Evolutionary conservation across 64 coral and sea anemone species (phyloP).

Genomic region (Exaiptasia diaphana): DNA sequence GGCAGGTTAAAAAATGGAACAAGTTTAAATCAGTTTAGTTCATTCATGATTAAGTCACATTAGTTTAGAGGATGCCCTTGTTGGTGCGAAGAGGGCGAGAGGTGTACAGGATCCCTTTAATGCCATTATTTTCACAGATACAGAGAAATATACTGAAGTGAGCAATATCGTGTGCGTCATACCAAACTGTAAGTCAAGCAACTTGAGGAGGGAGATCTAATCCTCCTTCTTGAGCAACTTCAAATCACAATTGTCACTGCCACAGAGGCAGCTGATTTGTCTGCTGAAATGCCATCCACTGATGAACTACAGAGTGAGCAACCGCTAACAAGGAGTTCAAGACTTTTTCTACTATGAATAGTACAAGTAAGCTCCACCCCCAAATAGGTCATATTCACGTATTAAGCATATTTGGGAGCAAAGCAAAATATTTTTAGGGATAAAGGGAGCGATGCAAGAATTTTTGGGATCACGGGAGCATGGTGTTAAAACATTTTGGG

Average conservation of each 20-base stretch:
- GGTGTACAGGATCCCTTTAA: constrained; percentile 29
- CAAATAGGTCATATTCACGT: too few species aligned
- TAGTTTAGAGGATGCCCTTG: constrained; percentile 24
- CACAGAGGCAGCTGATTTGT: constrained; percentile 47
- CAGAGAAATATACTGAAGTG: constrained; percentile 20
- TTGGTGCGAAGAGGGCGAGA: constrained; percentile 34
- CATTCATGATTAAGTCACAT: too few species aligned
- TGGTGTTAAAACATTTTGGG: too few species aligned
- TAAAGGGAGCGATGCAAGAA: too few species aligned
- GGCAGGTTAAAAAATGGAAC: too few species aligned
- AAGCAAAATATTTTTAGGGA: too few species aligned
- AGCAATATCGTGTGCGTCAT: constrained; percentile 33
- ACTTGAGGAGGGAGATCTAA: constrained; percentile 32
- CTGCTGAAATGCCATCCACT: constrained; percentile 1
- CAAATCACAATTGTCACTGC: constrained; percentile 52
- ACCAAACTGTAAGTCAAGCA: constrained; percentile 13
- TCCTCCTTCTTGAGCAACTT: constrained; percentile 39
- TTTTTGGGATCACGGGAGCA: too few species aligned
- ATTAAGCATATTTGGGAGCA: too few species aligned
- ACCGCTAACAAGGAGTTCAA: constrained; percentile 33
- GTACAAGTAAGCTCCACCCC: too few species aligned
- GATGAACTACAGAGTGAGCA: constrained; percentile 38
- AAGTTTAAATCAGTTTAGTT: too few species aligned
- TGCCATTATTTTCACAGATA: constrained; percentile 34
- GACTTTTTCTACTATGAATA: constrained; percentile 58